These are phyloP conservation scores for Globia sparganii DNA, from an alignment of 2,888 invertebrate species.

Conservation along the genomic window DNA sequence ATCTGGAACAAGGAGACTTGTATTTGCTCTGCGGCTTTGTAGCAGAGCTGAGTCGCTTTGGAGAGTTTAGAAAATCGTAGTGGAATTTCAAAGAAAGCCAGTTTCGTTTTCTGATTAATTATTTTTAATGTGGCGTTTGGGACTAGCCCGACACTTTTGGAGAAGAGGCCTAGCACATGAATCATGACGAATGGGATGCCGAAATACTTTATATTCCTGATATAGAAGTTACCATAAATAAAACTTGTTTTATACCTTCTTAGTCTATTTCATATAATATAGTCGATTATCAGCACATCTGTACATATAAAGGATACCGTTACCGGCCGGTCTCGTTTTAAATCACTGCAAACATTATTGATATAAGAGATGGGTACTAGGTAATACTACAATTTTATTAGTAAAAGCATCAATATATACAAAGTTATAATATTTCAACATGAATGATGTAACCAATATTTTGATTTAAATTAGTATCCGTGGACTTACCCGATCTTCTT, in stretches of 20 bases:
- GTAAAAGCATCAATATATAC: background rate
- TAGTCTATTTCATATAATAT: background rate
- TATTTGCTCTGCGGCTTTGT: slow-evolving; percentile 42
- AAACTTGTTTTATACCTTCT: background rate
- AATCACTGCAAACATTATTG: background rate
- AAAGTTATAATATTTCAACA: background rate
- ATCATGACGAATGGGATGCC: background rate
- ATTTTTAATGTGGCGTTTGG: background rate
- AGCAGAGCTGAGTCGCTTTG: background rate
- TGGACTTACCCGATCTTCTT: background rate
- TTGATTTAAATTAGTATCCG: background rate
- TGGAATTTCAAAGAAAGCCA: background rate
- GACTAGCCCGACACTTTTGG: background rate
- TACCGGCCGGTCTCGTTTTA: background rate
- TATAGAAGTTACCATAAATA: background rate
- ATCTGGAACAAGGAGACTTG: slow-evolving; percentile 90
- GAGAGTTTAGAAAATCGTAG: background rate
- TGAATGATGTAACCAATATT: background rate
- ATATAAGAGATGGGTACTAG: background rate
- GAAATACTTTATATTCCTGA: background rate
- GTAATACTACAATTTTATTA: background rate
- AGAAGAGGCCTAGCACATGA: too few species aligned
- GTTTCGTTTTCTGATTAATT: too few species aligned
- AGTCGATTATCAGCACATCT: background rate
- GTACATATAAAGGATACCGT: background rate